Conservation (phyloP, 2,113 vertebrate genomes). For the Rynchops niger region DNA sequence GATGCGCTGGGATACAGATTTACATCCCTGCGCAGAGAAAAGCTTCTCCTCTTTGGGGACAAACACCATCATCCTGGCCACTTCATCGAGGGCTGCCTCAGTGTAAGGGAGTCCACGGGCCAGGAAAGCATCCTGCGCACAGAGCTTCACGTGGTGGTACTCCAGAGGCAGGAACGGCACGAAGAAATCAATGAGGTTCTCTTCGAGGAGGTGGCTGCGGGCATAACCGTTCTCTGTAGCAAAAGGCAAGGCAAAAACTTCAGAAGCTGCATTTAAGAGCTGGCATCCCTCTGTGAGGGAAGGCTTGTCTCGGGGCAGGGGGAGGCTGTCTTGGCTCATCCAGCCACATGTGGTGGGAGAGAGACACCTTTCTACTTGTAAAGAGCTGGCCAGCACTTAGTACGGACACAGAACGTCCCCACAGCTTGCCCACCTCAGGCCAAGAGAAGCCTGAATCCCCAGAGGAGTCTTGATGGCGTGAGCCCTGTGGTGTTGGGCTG, state of each 20-base stretch:
- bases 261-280: neutral
- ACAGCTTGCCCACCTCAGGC: fast-evolving
- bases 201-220: constrained; percentile 81
- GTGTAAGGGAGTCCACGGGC: constrained; percentile 80
- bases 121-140: constrained; percentile 82
- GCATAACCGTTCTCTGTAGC: constrained; percentile 78
- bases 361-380: neutral
- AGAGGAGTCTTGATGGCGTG: neutral
- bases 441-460: neutral
- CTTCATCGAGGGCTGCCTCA: constrained; percentile 80
- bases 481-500: neutral
- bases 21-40: constrained; percentile 95
- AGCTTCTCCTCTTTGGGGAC: constrained; percentile 89
- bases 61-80: constrained; percentile 89
- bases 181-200: constrained; percentile 86
- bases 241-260: neutral
- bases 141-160: constrained; percentile 86
- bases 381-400: neutral
- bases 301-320: neutral
- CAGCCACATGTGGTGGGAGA: fast-evolving
- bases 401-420: neutral
- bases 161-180: constrained; percentile 95
- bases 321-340: neutral
- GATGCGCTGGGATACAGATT: constrained; percentile 91
- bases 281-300: neutral